phyloP scores from a whole-genome alignment of 2,113 vertebrate species.

The Gallinago media region DNA sequence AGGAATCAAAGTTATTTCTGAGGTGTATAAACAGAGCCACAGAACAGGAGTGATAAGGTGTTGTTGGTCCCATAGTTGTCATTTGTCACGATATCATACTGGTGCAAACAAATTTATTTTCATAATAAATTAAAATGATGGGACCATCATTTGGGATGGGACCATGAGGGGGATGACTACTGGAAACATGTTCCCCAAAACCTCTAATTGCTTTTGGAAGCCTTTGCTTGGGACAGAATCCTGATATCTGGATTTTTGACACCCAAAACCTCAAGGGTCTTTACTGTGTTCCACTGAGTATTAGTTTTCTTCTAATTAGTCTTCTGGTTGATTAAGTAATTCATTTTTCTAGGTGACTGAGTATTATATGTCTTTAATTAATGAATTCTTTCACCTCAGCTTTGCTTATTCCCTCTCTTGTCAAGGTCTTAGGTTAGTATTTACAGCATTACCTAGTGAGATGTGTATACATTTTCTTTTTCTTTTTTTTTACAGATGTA shows the following conservation, averaged over 20 bases:
- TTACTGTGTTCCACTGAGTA: background rate
- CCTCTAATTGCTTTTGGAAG: background rate
- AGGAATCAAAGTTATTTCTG: background rate
- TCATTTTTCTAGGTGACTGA: background rate
- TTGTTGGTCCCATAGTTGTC: background rate
- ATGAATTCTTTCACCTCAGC: background rate
- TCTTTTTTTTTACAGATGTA: conserved; percentile 62
- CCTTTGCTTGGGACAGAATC: background rate
- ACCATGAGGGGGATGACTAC: background rate
- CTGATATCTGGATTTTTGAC: background rate
- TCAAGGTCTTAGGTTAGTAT: background rate
- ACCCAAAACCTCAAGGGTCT: background rate
- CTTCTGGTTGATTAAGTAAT: background rate
- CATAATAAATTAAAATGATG: background rate
- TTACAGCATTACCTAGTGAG: background rate
- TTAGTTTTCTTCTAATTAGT: background rate
- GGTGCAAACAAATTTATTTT: background rate
- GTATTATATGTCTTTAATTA: background rate
- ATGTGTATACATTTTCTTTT: background rate
- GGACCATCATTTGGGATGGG: too few relatives aligned
- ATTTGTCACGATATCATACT: background rate
- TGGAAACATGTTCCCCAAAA: background rate
- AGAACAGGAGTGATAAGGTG: background rate
- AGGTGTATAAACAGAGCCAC: background rate
- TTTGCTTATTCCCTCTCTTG: background rate